These are phyloP conservation scores for Limanda limanda DNA, from an alignment of 2,113 vertebrate species.

Conservation along the genomic window DNA sequence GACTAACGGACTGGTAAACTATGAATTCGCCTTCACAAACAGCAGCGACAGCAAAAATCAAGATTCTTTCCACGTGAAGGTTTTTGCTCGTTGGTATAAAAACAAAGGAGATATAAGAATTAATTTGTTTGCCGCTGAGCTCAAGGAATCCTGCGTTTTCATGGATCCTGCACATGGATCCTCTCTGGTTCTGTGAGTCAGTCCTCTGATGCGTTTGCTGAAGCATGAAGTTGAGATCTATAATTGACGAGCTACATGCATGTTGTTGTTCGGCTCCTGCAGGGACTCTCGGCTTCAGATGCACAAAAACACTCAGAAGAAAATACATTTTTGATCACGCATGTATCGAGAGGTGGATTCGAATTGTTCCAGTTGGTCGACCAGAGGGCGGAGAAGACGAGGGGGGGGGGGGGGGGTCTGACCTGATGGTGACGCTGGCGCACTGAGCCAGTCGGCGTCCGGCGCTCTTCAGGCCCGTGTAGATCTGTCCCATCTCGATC, in stretches of 20 bases:
- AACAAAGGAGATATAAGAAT: no score
- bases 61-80: no score
- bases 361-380: conserved; percentile 15
- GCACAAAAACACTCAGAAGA: conserved; percentile 37
- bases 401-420: conserved; percentile 15
- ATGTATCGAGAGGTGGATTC: conserved; percentile 9
- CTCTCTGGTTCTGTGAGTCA: not conserved
- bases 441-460: conserved; percentile 94
- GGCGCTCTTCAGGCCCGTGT: conserved; percentile 95
- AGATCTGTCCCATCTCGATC: conserved; percentile 99
- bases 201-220: conserved; percentile 10
- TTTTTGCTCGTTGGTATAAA: no score
- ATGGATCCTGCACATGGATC: no score
- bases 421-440: conserved; percentile 92
- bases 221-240: conserved; percentile 17
- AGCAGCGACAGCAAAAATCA: no score
- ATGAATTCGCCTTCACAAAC: no score
- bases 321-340: conserved; percentile 59
- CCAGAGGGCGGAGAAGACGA: not conserved
- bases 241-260: conserved; percentile 37
- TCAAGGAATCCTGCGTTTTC: no score
- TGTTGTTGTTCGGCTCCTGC: conserved; percentile 35
- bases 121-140: no score
- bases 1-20: no score
- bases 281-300: conserved; percentile 16